Conservation (phyloP, 1,140 invertebrate species). For the Acromyrmex heyeri region DNA sequence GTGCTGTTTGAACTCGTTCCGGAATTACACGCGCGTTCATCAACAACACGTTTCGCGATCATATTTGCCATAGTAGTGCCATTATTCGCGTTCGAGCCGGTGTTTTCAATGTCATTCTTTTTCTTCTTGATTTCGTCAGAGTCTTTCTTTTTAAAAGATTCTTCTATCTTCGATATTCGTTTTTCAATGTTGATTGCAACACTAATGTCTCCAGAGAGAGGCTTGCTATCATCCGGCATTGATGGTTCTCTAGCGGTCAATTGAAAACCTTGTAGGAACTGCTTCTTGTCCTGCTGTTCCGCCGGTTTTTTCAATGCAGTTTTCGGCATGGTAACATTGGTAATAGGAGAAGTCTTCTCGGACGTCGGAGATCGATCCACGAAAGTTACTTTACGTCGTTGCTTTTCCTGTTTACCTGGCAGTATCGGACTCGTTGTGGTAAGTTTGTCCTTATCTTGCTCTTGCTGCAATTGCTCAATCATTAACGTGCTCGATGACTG, state of each 20-base stretch:
- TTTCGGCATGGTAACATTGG: slow-evolving; percentile 31
- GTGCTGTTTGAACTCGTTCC: slow-evolving; percentile 33
- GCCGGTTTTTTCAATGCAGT: slow-evolving; percentile 69
- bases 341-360: slow-evolving; percentile 38
- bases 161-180: slow-evolving; percentile 36
- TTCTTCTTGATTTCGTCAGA: slow-evolving; percentile 55
- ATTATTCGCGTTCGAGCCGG: slow-evolving; percentile 24
- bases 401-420: slow-evolving; percentile 74
- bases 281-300: slow-evolving; percentile 80
- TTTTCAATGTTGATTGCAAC: neutral
- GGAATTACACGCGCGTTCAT: slow-evolving; percentile 31
- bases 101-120: slow-evolving; percentile 59
- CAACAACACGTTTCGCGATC: slow-evolving; percentile 26
- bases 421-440: neutral
- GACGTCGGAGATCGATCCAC: slow-evolving; percentile 55
- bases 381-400: slow-evolving; percentile 80
- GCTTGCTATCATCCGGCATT: neutral
- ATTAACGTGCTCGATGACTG: slow-evolving; percentile 12
- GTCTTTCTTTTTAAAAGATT: neutral
- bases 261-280: slow-evolving; percentile 81
- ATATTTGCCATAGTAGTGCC: neutral
- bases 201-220: neutral
- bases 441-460: slow-evolving; percentile 59
- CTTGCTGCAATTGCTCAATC: slow-evolving; percentile 46
- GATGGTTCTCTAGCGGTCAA: slow-evolving; percentile 72